These are phyloP conservation scores for Pachyramphus minor DNA, from an alignment of 2,113 vertebrate species.

Conservation along the genomic window DNA sequence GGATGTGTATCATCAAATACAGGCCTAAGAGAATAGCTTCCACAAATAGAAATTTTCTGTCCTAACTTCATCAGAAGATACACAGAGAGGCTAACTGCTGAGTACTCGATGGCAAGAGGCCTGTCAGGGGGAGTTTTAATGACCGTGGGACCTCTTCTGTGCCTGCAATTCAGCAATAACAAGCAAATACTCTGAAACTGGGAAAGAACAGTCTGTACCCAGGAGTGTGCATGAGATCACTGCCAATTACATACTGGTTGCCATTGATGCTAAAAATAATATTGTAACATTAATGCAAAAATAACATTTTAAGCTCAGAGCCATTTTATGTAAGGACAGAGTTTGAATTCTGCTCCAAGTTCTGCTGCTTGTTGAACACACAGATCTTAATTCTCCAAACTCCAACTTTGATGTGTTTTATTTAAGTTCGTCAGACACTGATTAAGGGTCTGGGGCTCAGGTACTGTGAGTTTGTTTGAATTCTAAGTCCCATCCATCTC, in stretches of 20 bases:
- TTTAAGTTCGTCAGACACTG: background rate
- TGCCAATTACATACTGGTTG: background rate
- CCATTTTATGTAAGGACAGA: background rate
- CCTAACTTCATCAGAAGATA: background rate
- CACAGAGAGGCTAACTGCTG: background rate
- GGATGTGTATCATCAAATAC: background rate
- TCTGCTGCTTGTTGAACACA: background rate
- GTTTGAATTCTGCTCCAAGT: background rate
- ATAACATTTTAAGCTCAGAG: background rate
- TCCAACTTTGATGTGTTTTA: background rate
- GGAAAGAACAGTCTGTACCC: slow-evolving; percentile 32
- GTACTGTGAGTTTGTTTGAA: background rate
- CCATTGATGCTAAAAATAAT: slow-evolving; percentile 31
- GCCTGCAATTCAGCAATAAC: background rate
- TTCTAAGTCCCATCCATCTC: background rate
- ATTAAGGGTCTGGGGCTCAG: background rate
- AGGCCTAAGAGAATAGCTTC: background rate
- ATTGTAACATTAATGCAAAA: background rate
- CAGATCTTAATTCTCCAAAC: background rate
- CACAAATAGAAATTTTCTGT: background rate
- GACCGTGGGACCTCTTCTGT: background rate
- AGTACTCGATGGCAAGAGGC: background rate
- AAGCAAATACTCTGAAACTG: background rate
- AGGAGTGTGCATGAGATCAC: background rate
- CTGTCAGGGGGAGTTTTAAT: background rate